Evolutionary conservation across 2,113 vertebrate genomes (phyloP), one percentile per base, ranked within the genome.

Genomic region (Limnothrissa miodon): DNA sequence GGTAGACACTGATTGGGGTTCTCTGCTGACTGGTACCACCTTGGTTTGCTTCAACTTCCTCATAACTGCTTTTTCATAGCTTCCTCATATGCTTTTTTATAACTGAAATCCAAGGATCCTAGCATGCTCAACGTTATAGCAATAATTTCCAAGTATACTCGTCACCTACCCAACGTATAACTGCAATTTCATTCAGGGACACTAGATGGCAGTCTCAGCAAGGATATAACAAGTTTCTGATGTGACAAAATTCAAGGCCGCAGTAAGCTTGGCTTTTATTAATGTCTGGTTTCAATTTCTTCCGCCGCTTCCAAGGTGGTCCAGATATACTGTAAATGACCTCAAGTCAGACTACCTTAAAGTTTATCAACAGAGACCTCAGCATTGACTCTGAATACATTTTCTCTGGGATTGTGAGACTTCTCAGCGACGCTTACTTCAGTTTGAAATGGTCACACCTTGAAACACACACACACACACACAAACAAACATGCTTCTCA

Each of bases 191-290:
- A 39, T 1, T 51, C 33, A 83, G 0, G 1, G 79, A 87, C 94
- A 92, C 87, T 87, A 93, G 93, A 89, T 93, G 94, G 89, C 93
- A 92, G 89, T 86, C 42, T 91, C 83, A 78, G 80, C 85, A 83
- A 80, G 66, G 25, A 2, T 33, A 74, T 74, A 29, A 36, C 66
- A 36, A 13, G 4, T 29, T 74, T 36, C 13, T 74, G 9, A 33
- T 5, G 17, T 7, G 6, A 74, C 36, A 36, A 29, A 17, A 39
- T 36, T 36, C 15, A 29, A 74, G 66, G 36, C 9, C 29, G 13
- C 66, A 39, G 66, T 15, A 33, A 74, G 66, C 51, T 36, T 13
- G 0, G 15, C 13, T 36, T 36, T 29, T 29, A 74, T 74, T 39
- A 33, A 74, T 74, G 15, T 33, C 66, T 17, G 13, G 9, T 39